These are phyloP conservation scores for Latheticus oryzae DNA, from an alignment of 2,888 invertebrate species.

Conservation along the genomic window DNA sequence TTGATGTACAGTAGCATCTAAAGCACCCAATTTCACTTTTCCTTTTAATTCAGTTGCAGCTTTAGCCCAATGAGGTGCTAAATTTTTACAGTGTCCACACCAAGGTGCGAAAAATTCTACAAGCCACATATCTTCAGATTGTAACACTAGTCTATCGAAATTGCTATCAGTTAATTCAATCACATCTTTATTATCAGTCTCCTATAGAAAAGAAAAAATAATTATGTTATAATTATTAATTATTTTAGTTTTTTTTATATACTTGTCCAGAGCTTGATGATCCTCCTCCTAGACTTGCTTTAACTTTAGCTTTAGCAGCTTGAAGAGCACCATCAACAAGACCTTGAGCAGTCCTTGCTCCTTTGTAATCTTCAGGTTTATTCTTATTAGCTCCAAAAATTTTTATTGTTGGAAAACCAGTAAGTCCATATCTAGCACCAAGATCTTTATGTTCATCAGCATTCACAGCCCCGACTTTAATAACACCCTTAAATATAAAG, in stretches of 20 bases:
- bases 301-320: conserved; percentile 80
- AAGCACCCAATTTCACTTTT: conserved; percentile 94
- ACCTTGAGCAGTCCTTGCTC: conserved; percentile 85
- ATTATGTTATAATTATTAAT: too few relatives aligned
- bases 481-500: conserved; percentile 76
- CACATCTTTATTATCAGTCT: conserved; percentile 73
- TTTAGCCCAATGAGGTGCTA: conserved; percentile 96
- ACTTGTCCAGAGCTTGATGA: conserved; percentile 52
- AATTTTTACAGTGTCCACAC: conserved; percentile 97
- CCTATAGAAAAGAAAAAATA: too few relatives aligned
- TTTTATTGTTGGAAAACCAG: conserved; percentile 96
- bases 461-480: conserved; percentile 94
- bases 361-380: conserved; percentile 86
- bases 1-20: conserved; percentile 95
- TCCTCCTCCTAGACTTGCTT: conserved; percentile 74
- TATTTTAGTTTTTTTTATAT: too few relatives aligned
- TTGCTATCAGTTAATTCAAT: conserved; percentile 95
- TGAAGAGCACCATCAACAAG: conserved; percentile 88
- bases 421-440: conserved; percentile 82
- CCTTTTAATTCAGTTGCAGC: conserved; percentile 96
- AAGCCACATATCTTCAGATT: conserved; percentile 96
- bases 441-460: conserved; percentile 89
- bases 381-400: conserved; percentile 89
- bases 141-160: conserved; percentile 90
- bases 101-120: conserved; percentile 98